A percentile compares a stretch with the other conserved stretches of the same genome.
Conservation (phyloP, 2,888 invertebrate species). For the Trimorus sp. region DNA sequence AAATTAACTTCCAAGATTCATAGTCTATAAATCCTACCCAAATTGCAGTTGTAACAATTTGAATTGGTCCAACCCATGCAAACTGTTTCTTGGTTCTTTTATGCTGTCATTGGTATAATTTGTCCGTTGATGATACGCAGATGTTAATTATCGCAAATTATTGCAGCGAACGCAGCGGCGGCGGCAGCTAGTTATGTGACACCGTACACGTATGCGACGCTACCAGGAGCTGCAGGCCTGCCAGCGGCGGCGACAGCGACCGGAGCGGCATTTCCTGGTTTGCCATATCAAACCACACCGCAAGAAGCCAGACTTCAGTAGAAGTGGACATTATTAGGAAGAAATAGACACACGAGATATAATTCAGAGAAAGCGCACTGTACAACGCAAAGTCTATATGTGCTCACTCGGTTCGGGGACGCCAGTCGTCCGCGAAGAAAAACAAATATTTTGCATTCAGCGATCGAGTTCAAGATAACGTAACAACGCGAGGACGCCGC, state of each 20-base stretch:
- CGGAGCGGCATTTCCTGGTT: conserved; percentile 85
- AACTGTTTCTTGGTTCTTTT: conserved; percentile 6
- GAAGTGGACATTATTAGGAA: conserved; percentile 57
- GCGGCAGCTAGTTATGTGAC: conserved; percentile 88
- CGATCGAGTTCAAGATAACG: conserved; percentile 12
- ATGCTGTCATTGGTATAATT: conserved; percentile 20
- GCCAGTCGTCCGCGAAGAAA: conserved; percentile 6
- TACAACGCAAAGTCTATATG: conserved; percentile 18
- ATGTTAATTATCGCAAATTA: conserved; percentile 27
- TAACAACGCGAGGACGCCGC: conserved; percentile 4
- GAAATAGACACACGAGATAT: conserved; percentile 44
- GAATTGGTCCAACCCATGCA: too few species aligned
- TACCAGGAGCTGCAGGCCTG: conserved; percentile 85
- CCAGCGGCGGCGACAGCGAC: conserved; percentile 82
- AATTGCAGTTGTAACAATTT: too few species aligned
- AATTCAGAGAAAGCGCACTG: conserved; percentile 33
- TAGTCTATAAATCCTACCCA: too few species aligned
- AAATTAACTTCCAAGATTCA: too few species aligned
- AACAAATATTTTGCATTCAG: conserved; percentile 35
- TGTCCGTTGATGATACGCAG: conserved; percentile 23
- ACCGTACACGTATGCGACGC: conserved; percentile 87
- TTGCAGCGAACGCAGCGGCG: conserved; percentile 81
- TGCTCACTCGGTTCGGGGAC: conserved; percentile 17
- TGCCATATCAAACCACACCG: conserved; percentile 85
- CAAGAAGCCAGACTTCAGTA: conserved; percentile 91